These are phyloP conservation scores for Sesamia inferens DNA, from an alignment of 2,888 invertebrate species.

Conservation along the genomic window DNA sequence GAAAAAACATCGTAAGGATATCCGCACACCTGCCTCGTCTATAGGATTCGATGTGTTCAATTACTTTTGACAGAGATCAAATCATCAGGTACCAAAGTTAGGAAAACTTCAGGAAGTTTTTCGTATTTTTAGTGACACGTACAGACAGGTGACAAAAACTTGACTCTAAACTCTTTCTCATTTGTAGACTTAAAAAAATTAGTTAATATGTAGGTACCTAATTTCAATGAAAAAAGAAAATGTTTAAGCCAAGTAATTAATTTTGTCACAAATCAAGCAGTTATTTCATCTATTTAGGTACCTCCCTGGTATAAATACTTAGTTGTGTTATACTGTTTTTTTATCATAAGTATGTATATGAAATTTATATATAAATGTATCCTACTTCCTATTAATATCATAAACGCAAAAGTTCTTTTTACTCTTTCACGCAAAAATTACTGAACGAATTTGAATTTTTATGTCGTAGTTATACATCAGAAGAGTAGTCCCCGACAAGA, in stretches of 20 bases:
- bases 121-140: background rate
- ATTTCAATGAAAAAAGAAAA: background rate
- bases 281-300: background rate
- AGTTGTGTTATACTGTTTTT: background rate
- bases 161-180: background rate
- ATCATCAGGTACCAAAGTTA: background rate
- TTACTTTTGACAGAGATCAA: conserved; percentile 25
- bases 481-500: no score
- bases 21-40: conserved; percentile 48
- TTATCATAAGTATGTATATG: no score
- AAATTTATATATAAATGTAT: no score
- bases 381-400: no score
- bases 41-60: conserved; percentile 26
- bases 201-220: background rate
- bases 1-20: conserved; percentile 66
- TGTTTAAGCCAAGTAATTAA: background rate
- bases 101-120: background rate
- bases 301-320: background rate
- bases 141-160: background rate
- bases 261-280: background rate
- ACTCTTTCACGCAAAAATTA: no score
- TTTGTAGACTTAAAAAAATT: background rate
- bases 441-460: no score
- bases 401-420: no score
- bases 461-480: no score